phyloP scores from a whole-genome alignment of 2,113 vertebrate genomes.

The Pardalotus punctatus region DNA sequence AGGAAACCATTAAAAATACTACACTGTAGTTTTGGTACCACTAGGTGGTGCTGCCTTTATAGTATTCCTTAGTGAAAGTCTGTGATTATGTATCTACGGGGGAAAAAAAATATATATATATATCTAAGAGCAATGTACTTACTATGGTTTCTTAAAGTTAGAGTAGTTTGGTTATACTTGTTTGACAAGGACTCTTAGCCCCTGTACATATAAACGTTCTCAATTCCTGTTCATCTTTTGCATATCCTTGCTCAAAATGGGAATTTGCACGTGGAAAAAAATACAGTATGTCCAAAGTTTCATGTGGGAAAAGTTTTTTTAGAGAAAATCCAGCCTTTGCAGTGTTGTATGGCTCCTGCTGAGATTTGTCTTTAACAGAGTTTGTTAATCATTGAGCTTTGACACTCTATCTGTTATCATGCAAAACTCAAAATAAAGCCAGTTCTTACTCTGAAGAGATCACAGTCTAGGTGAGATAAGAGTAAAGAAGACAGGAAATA shows the following conservation, averaged over 20 bases:
- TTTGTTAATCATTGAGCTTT: background rate
- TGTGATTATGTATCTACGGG: background rate
- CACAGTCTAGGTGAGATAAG: background rate
- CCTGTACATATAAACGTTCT: background rate
- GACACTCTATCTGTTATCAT: background rate
- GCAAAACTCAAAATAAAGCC: background rate
- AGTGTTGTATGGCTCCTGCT: background rate
- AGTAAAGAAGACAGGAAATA: background rate
- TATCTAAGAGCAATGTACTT: background rate
- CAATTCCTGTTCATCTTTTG: background rate
- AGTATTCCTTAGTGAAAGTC: background rate
- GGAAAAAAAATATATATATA: too few species aligned
- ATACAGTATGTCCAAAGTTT: background rate
- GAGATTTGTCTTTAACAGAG: background rate
- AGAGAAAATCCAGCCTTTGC: background rate
- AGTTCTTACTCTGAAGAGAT: background rate
- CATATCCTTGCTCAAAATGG: background rate
- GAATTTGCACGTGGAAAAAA: background rate
- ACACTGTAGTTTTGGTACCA: background rate
- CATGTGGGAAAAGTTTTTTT: rapidly evolving
- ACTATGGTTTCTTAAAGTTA: background rate
- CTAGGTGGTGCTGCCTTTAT: slow-evolving; percentile 54
- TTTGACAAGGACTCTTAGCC: background rate
- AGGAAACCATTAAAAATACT: background rate
- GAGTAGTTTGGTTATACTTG: background rate